Base-by-base conservation (phyloP, 2,797 vertebrate species). In the Tauraco hartlaubi region DNA sequence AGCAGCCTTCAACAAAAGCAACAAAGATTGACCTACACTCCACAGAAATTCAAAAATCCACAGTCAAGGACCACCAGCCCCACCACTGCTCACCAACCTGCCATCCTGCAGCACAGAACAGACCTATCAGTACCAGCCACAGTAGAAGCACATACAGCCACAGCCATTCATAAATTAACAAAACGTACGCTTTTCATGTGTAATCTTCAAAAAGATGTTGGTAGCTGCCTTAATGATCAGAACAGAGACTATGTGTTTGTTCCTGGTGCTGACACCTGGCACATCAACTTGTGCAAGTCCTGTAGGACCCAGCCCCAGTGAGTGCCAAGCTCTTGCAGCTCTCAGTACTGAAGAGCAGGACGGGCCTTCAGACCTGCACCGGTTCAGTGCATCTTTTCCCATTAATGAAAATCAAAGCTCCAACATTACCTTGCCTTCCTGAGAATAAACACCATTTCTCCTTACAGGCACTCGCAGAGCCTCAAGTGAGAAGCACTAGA, bases 221-320 rank as follows among this genome's bases (percentile, higher is more conserved):
- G 39, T 20, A 54, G 58, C 16, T 31, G 26, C 80, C 51, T 31
- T 31, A 44, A 14, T 2, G 4, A 16, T 26, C 46, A 22, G 13
- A 61, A 78, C 22, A 41, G 28, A 51, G 39, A 25, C 33, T 20
- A 11, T 4, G 31, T 54, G 37, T 41, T 82, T 59, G 19, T 6
- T 73, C 41, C 55, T 64, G 14, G 28, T 59, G 12, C n/a, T 26
- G 63, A 62, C 28, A 56, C 2, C 31, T 7, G 17, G 33, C 58
- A 59, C 25, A 6, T 3, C 61, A n/a, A 26, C 54, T 22, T 7
- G 6, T 11, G 5, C 0, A 1, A 48, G 74, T 12, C 48, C 35
- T 1, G 0, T 13, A n/a, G 26, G 66, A 17, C 9, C 16, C 59
- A 33, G 35, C 12, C 43, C n/a, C 33, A n/a, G 6, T 5, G 5